These are phyloP conservation scores for Cavia porcellus DNA, from an alignment of 2,113 vertebrate species.

Conservation along the genomic window DNA sequence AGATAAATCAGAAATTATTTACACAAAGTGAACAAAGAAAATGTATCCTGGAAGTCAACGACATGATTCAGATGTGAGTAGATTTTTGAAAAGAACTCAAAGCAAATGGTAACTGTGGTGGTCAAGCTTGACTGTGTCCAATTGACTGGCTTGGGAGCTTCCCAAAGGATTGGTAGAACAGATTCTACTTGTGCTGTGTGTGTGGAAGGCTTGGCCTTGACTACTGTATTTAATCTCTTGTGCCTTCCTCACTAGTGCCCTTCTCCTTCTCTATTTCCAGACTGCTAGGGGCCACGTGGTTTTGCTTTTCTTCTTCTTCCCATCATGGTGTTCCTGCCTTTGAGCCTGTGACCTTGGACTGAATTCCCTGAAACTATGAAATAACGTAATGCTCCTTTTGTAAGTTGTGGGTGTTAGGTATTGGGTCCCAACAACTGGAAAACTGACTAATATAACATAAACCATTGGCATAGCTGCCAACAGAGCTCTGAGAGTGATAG, in stretches of 20 bases:
- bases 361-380: no score
- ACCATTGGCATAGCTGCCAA: conserved; percentile 18
- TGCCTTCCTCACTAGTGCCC: background rate
- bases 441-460: background rate
- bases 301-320: background rate
- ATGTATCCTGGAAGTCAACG: background rate
- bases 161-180: background rate
- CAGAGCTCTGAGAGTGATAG: background rate
- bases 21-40: background rate
- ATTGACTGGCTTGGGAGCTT: background rate
- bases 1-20: background rate
- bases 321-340: no score
- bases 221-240: background rate
- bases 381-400: background rate
- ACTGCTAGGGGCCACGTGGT: background rate
- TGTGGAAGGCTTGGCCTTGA: no score
- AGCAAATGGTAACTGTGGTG: background rate
- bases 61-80: background rate
- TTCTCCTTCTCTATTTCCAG: background rate
- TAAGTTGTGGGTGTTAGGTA: background rate
- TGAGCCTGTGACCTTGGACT: background rate
- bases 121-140: background rate
- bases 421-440: background rate
- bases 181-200: background rate
- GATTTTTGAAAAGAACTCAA: conserved; percentile 14